A percentile compares a stretch with the other conserved stretches of the same genome.
Evolutionary conservation across 2,888 invertebrate species (phyloP).

Genomic region (Mesorhabditis spiculigera): DNA sequence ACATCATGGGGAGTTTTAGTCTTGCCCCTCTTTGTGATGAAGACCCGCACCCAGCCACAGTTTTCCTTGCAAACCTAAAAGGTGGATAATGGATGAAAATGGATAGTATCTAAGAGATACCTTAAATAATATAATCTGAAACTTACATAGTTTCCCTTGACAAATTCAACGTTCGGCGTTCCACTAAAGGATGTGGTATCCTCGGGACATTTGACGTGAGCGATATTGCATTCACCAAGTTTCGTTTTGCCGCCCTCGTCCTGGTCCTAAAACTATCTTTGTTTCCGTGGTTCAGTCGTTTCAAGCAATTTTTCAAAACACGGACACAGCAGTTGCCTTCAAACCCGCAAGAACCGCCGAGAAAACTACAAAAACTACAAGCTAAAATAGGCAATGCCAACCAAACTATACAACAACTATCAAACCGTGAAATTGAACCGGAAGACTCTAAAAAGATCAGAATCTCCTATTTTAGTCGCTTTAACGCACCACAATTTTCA

Average conservation of each 20-base stretch:
- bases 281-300: background rate
- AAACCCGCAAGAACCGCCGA: no score
- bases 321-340: no score
- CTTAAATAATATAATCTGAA: background rate
- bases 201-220: conserved; percentile 28
- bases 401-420: no score
- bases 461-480: no score
- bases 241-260: conserved; percentile 32
- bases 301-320: no score
- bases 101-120: background rate
- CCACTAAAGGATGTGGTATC: conserved; percentile 16
- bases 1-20: conserved; percentile 15
- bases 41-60: conserved; percentile 26
- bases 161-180: conserved; percentile 31
- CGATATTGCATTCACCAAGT: conserved; percentile 61
- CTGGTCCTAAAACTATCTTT: conserved; percentile 17
- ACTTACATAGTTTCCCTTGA: conserved; percentile 36
- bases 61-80: conserved; percentile 39
- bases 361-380: background rate
- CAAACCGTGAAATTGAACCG: no score
- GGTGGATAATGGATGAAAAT: conserved; percentile 5
- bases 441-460: no score
- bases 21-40: conserved; percentile 26
- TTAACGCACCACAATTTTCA: conserved; percentile 56
- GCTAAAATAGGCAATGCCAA: background rate